These are phyloP conservation scores for Ochotona princeps DNA, from an alignment of 2,113 vertebrate species.

Conservation along the genomic window DNA sequence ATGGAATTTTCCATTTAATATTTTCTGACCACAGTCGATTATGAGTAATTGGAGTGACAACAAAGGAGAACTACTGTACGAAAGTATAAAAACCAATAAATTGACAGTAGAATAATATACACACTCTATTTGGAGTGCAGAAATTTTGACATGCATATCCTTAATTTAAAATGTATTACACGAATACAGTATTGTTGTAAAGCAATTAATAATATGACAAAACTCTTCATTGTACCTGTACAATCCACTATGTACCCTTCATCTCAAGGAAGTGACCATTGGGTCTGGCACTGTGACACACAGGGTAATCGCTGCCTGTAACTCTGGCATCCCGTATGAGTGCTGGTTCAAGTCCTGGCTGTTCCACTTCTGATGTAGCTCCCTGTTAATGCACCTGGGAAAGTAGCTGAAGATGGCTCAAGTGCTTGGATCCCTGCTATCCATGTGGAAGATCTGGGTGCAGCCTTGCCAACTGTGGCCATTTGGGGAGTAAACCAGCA, in stretches of 20 bases:
- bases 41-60: background rate
- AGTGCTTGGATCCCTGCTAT: too few species aligned
- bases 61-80: background rate
- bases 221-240: background rate
- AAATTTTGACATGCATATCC: background rate
- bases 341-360: too few species aligned
- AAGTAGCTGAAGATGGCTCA: too few species aligned
- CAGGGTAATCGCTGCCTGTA: too few species aligned
- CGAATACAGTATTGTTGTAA: background rate
- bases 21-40: background rate
- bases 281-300: background rate
- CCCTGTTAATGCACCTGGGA: too few species aligned
- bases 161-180: conserved; percentile 29
- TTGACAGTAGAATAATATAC: background rate
- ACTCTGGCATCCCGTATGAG: too few species aligned
- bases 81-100: conserved; percentile 10
- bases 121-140: background rate
- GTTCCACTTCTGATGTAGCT: too few species aligned
- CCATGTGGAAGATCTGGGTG: too few species aligned
- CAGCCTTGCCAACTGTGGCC: too few species aligned
- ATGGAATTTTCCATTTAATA: background rate
- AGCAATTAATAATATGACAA: conserved; percentile 35
- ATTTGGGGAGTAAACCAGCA: too few species aligned
- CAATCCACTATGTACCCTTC: background rate
- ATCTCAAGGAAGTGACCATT: background rate